phyloP scores from a whole-genome alignment of 2,113 vertebrate species.

The Spea multiplicata region DNA sequence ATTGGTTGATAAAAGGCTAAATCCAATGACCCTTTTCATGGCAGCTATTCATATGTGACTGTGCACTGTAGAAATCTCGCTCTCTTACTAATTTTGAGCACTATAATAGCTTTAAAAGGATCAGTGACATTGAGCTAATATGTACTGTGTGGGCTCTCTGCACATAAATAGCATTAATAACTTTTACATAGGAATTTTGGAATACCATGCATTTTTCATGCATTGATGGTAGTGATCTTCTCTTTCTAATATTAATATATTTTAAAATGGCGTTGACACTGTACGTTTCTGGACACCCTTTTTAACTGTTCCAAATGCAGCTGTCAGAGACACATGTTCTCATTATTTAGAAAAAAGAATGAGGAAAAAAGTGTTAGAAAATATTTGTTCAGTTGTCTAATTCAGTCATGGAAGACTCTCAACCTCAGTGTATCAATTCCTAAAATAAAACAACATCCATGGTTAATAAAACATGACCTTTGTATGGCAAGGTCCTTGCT shows the following conservation, averaged over 20 bases:
- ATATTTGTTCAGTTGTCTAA: constrained; percentile 1
- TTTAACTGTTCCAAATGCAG: constrained; percentile 29
- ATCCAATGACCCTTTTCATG: not conserved
- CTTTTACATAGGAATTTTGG: not conserved
- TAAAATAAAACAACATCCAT: too few species aligned
- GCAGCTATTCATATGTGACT: not conserved
- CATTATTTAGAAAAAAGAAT: constrained; percentile 34
- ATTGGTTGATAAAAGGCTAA: not conserved
- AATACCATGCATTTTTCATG: constrained; percentile 3
- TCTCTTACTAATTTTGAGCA: not conserved
- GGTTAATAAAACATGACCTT: too few species aligned
- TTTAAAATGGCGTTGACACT: constrained; percentile 33
- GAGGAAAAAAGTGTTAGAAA: constrained; percentile 6
- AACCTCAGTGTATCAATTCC: not conserved
- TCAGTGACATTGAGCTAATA: not conserved
- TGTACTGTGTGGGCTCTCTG: not conserved
- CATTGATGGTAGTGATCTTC: not conserved
- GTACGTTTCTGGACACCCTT: constrained; percentile 11
- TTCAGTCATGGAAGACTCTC: not conserved
- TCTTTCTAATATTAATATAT: constrained; percentile 20
- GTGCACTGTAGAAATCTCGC: not conserved
- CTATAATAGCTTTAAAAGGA: not conserved
- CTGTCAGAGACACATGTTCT: constrained; percentile 31
- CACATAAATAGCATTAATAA: not conserved
- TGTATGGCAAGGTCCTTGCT: too few species aligned